phyloP scores from a whole-genome alignment of 2,797 vertebrate genomes.

The Aplochiton taeniatus region DNA sequence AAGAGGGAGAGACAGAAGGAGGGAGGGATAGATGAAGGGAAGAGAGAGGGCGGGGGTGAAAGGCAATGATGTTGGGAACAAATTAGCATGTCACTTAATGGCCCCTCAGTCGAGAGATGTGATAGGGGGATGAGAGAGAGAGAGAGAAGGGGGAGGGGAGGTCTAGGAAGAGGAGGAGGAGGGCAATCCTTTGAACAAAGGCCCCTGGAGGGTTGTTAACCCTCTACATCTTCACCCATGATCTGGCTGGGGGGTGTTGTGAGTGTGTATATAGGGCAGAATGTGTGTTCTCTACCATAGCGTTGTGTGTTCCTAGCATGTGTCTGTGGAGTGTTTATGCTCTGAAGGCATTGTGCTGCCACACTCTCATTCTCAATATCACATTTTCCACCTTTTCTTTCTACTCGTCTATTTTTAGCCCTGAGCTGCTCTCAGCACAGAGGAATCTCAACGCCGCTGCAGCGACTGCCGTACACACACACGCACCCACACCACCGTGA shows the following conservation, averaged over 20 bases:
- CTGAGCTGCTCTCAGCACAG: slow-evolving; percentile 8
- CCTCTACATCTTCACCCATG: slow-evolving; percentile 12
- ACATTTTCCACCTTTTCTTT: slow-evolving; percentile 9
- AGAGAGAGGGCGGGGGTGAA: neutral
- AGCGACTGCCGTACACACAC: neutral
- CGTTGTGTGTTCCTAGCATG: neutral
- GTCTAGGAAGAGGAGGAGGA: neutral
- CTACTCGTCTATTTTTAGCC: slow-evolving; percentile 16
- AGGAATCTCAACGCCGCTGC: slow-evolving; percentile 1
- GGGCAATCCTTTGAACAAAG: neutral
- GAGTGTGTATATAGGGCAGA: neutral
- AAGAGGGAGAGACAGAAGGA: neutral
- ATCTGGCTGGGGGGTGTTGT: neutral
- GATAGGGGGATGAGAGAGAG: neutral
- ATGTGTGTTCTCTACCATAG: neutral
- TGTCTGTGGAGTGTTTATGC: neutral
- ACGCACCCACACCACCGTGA: neutral
- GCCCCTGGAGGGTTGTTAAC: slow-evolving; percentile 1
- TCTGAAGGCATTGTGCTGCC: no score
- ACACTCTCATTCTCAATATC: slow-evolving; percentile 1
- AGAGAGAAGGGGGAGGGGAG: neutral
- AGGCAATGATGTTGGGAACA: slow-evolving; percentile 17
- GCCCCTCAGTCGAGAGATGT: neutral
- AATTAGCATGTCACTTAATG: slow-evolving; percentile 27
- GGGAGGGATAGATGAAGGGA: neutral